phyloP scores from a whole-genome alignment of 2,888 invertebrate species.

The Carcina quercana region DNA sequence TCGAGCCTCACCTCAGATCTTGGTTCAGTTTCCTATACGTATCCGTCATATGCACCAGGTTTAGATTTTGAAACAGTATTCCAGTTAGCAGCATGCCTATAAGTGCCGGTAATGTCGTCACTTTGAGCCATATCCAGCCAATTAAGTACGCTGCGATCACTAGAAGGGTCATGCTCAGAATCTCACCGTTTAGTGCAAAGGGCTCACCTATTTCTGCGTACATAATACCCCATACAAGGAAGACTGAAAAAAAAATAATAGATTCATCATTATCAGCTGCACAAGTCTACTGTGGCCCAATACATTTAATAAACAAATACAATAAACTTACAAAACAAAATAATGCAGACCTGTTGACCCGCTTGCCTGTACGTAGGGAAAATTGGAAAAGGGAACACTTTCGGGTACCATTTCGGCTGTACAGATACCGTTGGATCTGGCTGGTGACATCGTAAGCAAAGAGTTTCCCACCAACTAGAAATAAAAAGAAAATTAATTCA shows the following conservation, averaged over 20 bases:
- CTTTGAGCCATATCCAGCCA: constrained; percentile 79
- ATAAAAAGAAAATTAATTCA: background rate
- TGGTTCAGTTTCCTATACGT: constrained; percentile 76
- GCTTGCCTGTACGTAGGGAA: constrained; percentile 79
- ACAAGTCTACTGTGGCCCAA: too few relatives aligned
- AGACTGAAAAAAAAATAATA: constrained; percentile 48
- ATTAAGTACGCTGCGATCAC: constrained; percentile 81
- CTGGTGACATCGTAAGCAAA: constrained; percentile 79
- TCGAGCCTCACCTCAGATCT: constrained; percentile 74
- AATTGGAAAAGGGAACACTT: constrained; percentile 79
- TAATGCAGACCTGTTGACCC: constrained; percentile 50
- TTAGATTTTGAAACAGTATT: constrained; percentile 78
- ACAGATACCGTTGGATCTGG: constrained; percentile 75
- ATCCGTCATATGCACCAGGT: constrained; percentile 76
- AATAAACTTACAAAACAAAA: constrained; percentile 58
- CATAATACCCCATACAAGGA: constrained; percentile 80
- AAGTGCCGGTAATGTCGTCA: constrained; percentile 82
- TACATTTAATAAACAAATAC: too few relatives aligned
- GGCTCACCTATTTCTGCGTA: constrained; percentile 78
- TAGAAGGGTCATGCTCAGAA: constrained; percentile 78
- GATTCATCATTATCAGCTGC: background rate
- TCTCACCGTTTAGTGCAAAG: constrained; percentile 77
- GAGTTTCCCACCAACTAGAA: constrained; percentile 77
- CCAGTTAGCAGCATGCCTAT: constrained; percentile 86
- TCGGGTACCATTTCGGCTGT: constrained; percentile 81